Base-by-base conservation (phyloP, 2,888 invertebrate genomes). In the Drosophila melanosoma region DNA sequence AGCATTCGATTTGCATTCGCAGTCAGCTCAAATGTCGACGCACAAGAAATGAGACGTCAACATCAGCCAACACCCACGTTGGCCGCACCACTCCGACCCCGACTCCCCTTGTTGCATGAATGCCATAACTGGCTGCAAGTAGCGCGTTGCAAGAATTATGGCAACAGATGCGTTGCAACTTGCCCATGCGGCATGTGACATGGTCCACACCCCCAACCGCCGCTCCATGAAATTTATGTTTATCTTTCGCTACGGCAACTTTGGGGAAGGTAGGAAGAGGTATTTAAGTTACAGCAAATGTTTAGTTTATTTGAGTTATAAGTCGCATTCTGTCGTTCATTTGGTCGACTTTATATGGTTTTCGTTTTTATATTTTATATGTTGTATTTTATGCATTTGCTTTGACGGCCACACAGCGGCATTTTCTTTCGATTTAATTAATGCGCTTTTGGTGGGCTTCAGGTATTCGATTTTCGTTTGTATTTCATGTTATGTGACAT, bases 281-380 rank as follows among this genome's bases (percentile, higher is more conserved):
- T 91, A 91, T 89, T 91, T 82, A 82, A 86, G 88, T 82, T 87
- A 90, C 76, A 73, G 85, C 79, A 76, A 78, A 84, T 87, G 83
- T 82, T 83, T 82, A 76, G 89, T 87, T 87, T 78, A 81, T 86
- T 90, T 90, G 81, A 89, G 74, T 79, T 83, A 76, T 75, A 77
- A 82, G 82, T 83, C 82, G 82, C 82, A 63, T 71, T 79, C 58
- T 71, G 58, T 59, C 63, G 67, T 67, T 57, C 64, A 60, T 35
- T 71, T 62, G 38, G 62, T 54, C 38, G 70, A 59, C 54, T 64
- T 73, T 75, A 60, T 69, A 70, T 69, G 67, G 56, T 38, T 74
- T 69, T 56, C 65, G 56, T n/a, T 38, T 38, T 54, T 51, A 36
- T 38, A 38, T 36, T 57, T 60, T 45, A 40, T 53, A 40, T 60